Base-by-base conservation (phyloP, 2,888 invertebrate genomes). In the Zygogramma bicolorata region DNA sequence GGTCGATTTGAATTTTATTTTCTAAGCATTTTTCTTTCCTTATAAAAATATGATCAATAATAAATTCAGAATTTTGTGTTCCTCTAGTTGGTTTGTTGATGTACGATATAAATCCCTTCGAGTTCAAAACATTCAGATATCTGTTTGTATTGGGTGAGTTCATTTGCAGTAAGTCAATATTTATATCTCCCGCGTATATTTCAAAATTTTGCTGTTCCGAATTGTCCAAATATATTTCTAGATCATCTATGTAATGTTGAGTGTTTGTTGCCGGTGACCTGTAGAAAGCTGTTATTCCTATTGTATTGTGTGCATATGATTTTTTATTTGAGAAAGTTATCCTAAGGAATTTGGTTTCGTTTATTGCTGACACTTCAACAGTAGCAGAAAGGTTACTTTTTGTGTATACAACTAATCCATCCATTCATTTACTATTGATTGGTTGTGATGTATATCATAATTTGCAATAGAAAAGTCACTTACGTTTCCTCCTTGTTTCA, bases 341-440 rank as follows among this genome's bases (percentile, higher is more conserved):
- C 59, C 66, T 67, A 8, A 67, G 66, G 25, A 67, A 67, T 13
- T 67, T 53, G 38, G 66, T 59, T 59, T 58, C 57, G 18, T 46
- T 49, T 29, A 65, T 46, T 65, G 65, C 31, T 49, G 31, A 42
- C 15, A 40, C 58, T 38, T 38, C 40, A 10, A 66, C 67, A 38
- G n/a, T 58, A 58, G 67, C 67, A 25, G 59, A 59, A 38, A 59
- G 18, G 38, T n/a, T 38, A 59, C 53, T 42, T 27, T 67, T 58
- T 58, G 49, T 67, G 29, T 67, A 67, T 40, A 27, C 38, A 34
- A 59, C 38, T 58, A 59, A 25, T 25, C 46, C 65, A 58, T 67
- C 67, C 59, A 67, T 58, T 67, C 59, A 58, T 59, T 67, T 8
- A 67, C 38, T 34, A 18, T 29, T 38, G 58, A 59, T 18, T 59